These are phyloP conservation scores for Drosophila fuyamai DNA, from an alignment of 1,140 invertebrate species.

Conservation along the genomic window DNA sequence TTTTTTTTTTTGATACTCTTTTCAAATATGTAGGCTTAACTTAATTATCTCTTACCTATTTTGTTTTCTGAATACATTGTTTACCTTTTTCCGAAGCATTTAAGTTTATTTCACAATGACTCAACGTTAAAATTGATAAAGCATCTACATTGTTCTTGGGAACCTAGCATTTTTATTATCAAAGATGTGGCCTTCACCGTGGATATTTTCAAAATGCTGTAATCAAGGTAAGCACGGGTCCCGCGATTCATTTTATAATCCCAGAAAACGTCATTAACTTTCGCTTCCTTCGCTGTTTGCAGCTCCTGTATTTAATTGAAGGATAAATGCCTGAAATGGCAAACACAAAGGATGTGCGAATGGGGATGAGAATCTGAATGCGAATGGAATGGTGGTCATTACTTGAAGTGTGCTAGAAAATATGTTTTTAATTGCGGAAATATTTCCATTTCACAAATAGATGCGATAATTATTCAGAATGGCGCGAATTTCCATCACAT, in stretches of 20 bases:
- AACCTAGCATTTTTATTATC: too few species aligned
- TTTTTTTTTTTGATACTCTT: slow-evolving; percentile 10
- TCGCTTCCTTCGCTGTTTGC: slow-evolving; percentile 9
- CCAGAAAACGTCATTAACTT: slow-evolving; percentile 19
- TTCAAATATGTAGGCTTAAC: slow-evolving; percentile 8
- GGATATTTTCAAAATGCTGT: neutral
- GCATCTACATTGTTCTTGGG: too few species aligned
- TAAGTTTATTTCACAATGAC: too few species aligned
- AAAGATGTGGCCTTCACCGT: too few species aligned
- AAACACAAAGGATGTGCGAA: slow-evolving; percentile 43
- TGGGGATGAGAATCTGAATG: slow-evolving; percentile 11
- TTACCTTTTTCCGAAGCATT: too few species aligned
- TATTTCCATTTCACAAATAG: slow-evolving; percentile 71
- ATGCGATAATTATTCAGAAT: slow-evolving; percentile 76
- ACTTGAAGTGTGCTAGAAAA: slow-evolving; percentile 70
- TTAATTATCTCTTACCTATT: slow-evolving; percentile 5
- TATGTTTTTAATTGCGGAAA: slow-evolving; percentile 78
- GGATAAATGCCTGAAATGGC: slow-evolving; percentile 42
- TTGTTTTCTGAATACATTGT: too few species aligned
- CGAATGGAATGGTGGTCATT: slow-evolving; percentile 45
- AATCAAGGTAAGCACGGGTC: neutral
- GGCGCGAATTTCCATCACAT: slow-evolving; percentile 76
- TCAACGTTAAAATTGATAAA: too few species aligned
- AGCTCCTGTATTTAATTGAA: slow-evolving; percentile 53
- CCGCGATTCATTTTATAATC: slow-evolving; percentile 3